phyloP scores from a whole-genome alignment of 2,113 vertebrate species.

The Ciconia boyciana region DNA sequence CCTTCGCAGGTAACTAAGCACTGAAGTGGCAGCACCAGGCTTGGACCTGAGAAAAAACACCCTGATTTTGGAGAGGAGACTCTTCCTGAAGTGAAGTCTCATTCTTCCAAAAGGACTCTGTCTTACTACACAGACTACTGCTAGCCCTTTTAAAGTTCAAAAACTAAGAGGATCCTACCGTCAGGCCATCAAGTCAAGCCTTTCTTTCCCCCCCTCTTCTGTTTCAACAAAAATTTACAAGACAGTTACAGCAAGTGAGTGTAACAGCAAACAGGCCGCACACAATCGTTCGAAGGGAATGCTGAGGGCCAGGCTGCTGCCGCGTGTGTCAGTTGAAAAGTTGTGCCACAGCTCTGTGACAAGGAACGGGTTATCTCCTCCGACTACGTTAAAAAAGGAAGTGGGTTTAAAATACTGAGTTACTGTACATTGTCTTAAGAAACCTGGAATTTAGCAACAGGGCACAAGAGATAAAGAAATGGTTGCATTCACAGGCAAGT shows the following conservation, averaged over 20 bases:
- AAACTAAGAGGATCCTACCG: background rate
- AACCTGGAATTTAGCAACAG: background rate
- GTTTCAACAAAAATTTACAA: background rate
- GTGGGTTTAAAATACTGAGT: background rate
- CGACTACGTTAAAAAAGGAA: background rate
- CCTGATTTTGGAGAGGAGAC: background rate
- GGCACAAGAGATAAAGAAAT: background rate
- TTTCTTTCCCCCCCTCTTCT: background rate
- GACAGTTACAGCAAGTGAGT: background rate
- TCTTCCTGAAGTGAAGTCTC: background rate
- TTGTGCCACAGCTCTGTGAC: background rate
- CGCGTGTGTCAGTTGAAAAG: accelerated
- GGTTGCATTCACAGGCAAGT: background rate
- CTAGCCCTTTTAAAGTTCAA: background rate
- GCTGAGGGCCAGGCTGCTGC: background rate
- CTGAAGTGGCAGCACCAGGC: background rate
- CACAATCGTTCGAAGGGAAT: background rate
- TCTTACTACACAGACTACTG: background rate
- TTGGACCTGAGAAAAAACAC: background rate
- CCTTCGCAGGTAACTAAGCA: background rate
- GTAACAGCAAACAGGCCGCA: accelerated
- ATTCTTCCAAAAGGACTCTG: background rate
- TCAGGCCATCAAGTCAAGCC: background rate
- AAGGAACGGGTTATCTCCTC: background rate
- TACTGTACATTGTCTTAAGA: background rate